Conservation (phyloP, 2,113 vertebrate genomes). For the Sander vitreus region DNA sequence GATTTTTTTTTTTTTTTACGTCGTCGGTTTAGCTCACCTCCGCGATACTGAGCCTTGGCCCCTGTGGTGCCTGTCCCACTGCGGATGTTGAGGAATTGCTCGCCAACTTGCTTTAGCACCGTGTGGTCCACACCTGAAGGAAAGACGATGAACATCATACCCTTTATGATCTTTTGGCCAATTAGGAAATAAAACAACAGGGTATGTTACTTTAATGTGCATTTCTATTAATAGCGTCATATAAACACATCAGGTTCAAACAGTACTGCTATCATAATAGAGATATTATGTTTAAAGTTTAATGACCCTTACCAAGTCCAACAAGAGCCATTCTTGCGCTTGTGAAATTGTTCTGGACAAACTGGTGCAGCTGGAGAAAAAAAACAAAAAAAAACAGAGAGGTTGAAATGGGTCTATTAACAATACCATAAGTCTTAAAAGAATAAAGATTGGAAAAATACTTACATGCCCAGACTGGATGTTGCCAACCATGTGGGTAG, state of each 20-base stretch:
- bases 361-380: slow-evolving; percentile 79
- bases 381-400: slow-evolving; percentile 3
- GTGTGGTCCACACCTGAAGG: slow-evolving; percentile 90
- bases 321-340: slow-evolving; percentile 95
- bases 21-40: slow-evolving; percentile 83
- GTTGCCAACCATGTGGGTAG: slow-evolving; percentile 90
- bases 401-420: neutral
- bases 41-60: slow-evolving; percentile 88
- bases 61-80: slow-evolving; percentile 88
- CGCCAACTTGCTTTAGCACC: slow-evolving; percentile 92
- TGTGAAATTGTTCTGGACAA: slow-evolving; percentile 87
- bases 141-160: neutral
- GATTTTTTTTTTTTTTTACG: neutral
- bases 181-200: neutral
- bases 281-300: neutral
- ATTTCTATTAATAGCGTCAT: neutral
- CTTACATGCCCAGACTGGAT: slow-evolving; percentile 91
- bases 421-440: neutral
- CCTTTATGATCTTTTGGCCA: neutral
- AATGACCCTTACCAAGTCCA: slow-evolving; percentile 90
- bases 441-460: neutral
- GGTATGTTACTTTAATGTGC: neutral
- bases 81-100: slow-evolving; percentile 96
- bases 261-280: neutral
- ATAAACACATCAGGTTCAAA: neutral